Evolutionary conservation across 2,797 vertebrate genomes (phyloP), one percentile per base, ranked within the genome.

Genomic region (Aphelocoma californica): DNA sequence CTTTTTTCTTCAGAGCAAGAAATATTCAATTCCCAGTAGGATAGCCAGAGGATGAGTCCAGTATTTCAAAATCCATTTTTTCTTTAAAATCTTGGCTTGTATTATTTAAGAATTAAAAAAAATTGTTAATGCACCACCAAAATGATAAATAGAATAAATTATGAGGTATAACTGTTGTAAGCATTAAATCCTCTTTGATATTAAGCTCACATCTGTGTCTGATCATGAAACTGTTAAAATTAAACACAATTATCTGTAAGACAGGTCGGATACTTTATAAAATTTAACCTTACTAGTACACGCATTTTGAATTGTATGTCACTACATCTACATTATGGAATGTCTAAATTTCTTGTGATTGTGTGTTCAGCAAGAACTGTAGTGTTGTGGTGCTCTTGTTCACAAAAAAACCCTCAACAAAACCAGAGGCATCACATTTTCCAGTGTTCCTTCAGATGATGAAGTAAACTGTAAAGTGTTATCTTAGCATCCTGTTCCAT

Each of bases 191-290:
- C 65, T 93, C 78, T 91, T 97, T 97, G 96, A 95, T 96, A 97
- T 97, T 97, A 96, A 93, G 91, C 91, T 98, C 95, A 97, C 93
- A 97, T 97, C 96, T 97, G 96, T 97, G 93, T 96, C 97, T 97
- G 95, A 92, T 94, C 89, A 71, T 85, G 91, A 94, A 96, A 93
- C 50, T 92, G 93, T 96, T 96, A 94, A 96, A 97, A 96, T 94
- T 94, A 95, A 95, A 92, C 72, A 93, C 84, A 93, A 95, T 95
- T 96, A 94, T 92, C 91, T 90, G 69, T 67, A 79, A 82, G 81
- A 83, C 79, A 92, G 74, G 71, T 93, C 36, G 66, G 87, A 91
- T 94, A 83, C 65, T 95, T 96, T 81, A 85, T 78, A 91, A 96
- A 87, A 94, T 93, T 88, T 93, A 88, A 92, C 84, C 81, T 93